Percentiles rank a stretch among this genome's conserved stretches.
Conservation (phyloP, 2,888 invertebrate genomes). For the Pristionchus maxplancki region DNA sequence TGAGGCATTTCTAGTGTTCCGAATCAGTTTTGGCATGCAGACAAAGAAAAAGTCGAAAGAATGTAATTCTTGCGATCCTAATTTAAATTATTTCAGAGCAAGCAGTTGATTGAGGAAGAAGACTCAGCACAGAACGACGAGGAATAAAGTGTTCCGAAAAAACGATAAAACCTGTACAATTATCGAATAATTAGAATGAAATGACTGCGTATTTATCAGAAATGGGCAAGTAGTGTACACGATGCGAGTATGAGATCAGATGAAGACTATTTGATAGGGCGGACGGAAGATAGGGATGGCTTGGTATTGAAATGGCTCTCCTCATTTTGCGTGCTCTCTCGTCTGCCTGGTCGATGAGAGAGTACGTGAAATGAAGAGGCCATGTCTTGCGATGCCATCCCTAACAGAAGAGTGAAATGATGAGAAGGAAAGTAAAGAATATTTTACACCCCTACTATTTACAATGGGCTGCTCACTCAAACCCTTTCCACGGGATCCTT, state of each 20-base stretch:
- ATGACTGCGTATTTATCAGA: neutral
- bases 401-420: no score
- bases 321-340: neutral
- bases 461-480: neutral
- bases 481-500: constrained; percentile 13
- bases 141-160: neutral
- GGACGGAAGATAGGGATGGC: neutral
- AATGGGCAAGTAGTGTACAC: neutral
- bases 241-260: neutral
- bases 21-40: no score
- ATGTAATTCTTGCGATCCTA: no score
- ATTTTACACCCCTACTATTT: neutral
- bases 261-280: neutral
- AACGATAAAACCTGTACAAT: neutral
- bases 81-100: neutral
- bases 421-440: no score
- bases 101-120: neutral
- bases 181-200: neutral
- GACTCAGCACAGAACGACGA: neutral
- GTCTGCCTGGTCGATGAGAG: neutral
- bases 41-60: no score
- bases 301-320: neutral
- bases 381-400: no score
- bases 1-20: neutral
- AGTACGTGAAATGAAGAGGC: neutral